Percentiles rank a stretch among this genome's conserved stretches.
Conservation (phyloP, 1,140 invertebrate species). For the Halictus rubicundus region DNA sequence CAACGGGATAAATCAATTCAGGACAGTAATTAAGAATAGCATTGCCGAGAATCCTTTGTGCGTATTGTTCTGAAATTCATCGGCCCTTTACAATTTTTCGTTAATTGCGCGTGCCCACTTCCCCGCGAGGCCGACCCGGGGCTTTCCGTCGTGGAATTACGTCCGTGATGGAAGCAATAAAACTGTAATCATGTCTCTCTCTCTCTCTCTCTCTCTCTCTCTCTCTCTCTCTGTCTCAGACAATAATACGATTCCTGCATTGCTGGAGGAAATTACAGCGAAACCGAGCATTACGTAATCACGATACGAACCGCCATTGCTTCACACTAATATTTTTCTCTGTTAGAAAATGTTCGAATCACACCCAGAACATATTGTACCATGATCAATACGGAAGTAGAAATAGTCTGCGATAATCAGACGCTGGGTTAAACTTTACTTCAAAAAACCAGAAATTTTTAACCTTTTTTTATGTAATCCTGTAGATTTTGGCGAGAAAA, state of each 20-base stretch:
- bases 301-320: background rate
- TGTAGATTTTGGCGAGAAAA: too few species aligned
- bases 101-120: background rate
- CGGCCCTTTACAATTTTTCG: background rate
- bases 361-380: too few species aligned
- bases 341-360: too few species aligned
- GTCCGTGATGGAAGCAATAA: background rate
- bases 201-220: too few species aligned
- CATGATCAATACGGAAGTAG: too few species aligned
- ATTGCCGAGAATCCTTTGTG: background rate
- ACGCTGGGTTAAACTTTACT: too few species aligned
- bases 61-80: background rate
- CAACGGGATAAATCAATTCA: background rate
- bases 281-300: background rate
- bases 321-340: too few species aligned
- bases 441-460: too few species aligned
- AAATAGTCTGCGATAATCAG: too few species aligned
- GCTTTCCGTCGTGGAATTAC: background rate
- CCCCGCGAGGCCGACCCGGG: background rate
- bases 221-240: too few species aligned
- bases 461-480: too few species aligned
- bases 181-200: background rate
- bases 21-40: slow-evolving; percentile 15
- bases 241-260: background rate
- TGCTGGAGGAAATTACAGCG: background rate